Conservation (phyloP, 2,113 vertebrate species). For the Mungos mungo region DNA sequence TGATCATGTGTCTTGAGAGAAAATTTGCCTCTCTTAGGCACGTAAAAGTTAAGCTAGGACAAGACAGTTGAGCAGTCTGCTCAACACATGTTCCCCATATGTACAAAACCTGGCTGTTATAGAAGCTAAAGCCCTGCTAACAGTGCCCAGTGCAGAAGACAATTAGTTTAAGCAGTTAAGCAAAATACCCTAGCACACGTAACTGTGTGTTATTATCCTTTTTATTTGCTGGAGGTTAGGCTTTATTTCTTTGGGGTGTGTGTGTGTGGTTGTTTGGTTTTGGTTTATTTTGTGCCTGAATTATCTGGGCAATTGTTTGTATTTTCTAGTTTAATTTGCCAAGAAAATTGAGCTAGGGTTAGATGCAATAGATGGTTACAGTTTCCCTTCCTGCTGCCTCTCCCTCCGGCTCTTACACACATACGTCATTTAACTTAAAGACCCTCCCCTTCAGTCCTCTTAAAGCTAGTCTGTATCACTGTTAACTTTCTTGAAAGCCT, state of each 20-base stretch:
- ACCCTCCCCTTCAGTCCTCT: neutral
- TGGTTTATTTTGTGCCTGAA: conserved; percentile 30
- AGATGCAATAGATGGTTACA: neutral
- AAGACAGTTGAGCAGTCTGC: neutral
- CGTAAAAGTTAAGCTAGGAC: neutral
- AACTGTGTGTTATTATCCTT: neutral
- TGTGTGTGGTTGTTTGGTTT: neutral
- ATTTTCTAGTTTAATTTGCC: conserved; percentile 52
- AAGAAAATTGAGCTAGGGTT: neutral
- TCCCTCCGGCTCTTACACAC: neutral
- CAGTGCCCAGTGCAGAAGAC: neutral
- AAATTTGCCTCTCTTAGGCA: conserved; percentile 20
- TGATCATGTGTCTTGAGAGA: neutral
- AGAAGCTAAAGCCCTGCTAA: neutral
- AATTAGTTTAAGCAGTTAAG: neutral
- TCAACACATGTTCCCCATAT: neutral
- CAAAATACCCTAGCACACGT: neutral
- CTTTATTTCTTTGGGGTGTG: neutral
- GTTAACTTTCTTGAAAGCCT: neutral
- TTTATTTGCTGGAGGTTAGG: conserved; percentile 7
- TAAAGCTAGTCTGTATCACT: neutral
- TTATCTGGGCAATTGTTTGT: neutral
- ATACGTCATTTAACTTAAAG: neutral
- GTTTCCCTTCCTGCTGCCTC: neutral
- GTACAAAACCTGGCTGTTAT: neutral